phyloP scores from a whole-genome alignment of 2,797 vertebrate genomes.

The Catamblyrhynchus diadema region DNA sequence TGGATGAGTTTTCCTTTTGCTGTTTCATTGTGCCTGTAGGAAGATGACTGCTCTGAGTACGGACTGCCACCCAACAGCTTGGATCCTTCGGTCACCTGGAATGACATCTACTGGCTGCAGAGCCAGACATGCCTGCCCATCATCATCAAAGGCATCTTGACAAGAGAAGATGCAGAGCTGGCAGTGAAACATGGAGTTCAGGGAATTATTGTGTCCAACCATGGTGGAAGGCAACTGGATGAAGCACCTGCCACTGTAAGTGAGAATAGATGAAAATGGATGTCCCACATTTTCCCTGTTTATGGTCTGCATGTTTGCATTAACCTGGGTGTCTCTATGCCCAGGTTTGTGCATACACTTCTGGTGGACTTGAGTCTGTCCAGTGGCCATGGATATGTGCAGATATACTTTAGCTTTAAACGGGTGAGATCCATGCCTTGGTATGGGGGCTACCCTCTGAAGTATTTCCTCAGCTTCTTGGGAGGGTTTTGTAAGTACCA shows the following conservation, averaged over 20 bases:
- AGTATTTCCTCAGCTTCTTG: background rate
- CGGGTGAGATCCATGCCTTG: background rate
- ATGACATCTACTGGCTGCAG: constrained; percentile 87
- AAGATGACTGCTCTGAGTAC: constrained; percentile 65
- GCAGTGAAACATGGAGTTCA: constrained; percentile 88
- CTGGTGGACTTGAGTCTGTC: background rate
- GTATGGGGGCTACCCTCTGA: background rate
- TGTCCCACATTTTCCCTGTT: background rate
- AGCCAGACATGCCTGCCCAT: constrained; percentile 87
- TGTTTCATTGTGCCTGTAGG: constrained; percentile 61
- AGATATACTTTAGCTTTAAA: background rate
- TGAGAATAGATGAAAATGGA: background rate
- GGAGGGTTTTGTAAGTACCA: background rate
- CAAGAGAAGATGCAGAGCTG: constrained; percentile 92
- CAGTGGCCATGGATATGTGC: background rate
- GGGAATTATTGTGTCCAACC: constrained; percentile 95
- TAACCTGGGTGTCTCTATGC: background rate
- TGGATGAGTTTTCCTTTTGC: background rate
- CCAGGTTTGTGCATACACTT: background rate
- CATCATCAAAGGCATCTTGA: constrained; percentile 95
- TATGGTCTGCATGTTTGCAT: fast-evolving
- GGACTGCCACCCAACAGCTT: constrained; percentile 80
- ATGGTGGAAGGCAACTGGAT: constrained; percentile 92
- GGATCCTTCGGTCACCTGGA: constrained; percentile 89
- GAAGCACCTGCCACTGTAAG: constrained; percentile 88